phyloP scores from a whole-genome alignment of 2,888 invertebrate species.

The Onthophagus sagittarius region DNA sequence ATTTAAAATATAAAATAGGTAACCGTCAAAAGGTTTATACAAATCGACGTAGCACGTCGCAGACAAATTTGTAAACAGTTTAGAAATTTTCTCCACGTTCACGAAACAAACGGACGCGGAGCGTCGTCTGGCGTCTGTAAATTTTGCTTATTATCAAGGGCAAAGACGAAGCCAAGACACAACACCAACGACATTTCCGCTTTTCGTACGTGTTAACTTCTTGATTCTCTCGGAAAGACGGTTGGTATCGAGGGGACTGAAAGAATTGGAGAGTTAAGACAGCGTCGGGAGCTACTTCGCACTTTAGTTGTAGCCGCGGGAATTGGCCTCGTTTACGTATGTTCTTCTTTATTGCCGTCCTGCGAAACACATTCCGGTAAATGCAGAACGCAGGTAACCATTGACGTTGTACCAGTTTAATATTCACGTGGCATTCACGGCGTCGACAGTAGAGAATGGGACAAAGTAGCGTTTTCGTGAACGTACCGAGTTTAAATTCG shows the following conservation, averaged over 20 bases:
- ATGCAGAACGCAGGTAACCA: background rate
- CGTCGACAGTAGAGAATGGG: background rate
- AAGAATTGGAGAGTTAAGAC: constrained; percentile 6
- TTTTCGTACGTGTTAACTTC: constrained; percentile 5
- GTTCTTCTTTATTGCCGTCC: constrained; percentile 25
- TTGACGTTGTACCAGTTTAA: background rate
- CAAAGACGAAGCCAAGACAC: background rate
- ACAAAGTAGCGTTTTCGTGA: background rate
- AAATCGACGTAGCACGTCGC: background rate
- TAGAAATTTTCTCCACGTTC: constrained; percentile 8
- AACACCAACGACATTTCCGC: background rate
- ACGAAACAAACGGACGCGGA: background rate
- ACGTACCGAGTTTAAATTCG: constrained; percentile 9
- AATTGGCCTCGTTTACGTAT: constrained; percentile 22
- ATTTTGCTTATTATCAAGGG: constrained; percentile 12
- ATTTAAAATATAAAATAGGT: background rate
- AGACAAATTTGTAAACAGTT: constrained; percentile 1
- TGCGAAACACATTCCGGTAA: constrained; percentile 2
- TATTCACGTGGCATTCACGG: background rate
- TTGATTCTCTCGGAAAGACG: background rate
- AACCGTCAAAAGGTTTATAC: background rate
- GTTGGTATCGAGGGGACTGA: background rate
- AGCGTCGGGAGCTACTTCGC: constrained; percentile 23
- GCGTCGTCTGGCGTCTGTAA: constrained; percentile 1
- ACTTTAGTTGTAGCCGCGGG: constrained; percentile 25